Percentiles rank a stretch among this genome's conserved stretches.
phyloP scores from a whole-genome alignment of 1,140 invertebrate species.

The Drosophila lacertosa region DNA sequence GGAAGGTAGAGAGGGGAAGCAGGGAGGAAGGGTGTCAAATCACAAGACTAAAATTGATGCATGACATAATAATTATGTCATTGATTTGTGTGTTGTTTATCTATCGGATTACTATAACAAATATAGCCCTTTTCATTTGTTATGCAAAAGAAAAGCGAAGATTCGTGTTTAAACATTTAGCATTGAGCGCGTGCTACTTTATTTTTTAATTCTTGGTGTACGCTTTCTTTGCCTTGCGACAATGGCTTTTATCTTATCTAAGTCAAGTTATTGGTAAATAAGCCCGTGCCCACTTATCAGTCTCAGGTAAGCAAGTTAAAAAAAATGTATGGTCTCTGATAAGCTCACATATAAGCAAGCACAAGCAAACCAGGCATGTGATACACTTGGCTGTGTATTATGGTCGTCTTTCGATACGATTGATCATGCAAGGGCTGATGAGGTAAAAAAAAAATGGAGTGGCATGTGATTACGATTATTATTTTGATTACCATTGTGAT shows the following conservation, averaged over 20 bases:
- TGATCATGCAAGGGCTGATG: conserved; percentile 56
- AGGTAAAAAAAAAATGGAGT: conserved; percentile 15
- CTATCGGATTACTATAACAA: neutral
- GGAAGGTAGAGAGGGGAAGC: neutral
- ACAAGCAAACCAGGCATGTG: conserved; percentile 62
- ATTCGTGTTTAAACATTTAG: conserved; percentile 22
- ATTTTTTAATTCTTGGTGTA: conserved; percentile 26
- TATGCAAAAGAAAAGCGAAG: neutral
- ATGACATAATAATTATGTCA: conserved; percentile 74
- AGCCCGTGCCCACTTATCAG: conserved; percentile 67
- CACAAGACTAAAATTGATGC: conserved; percentile 62
- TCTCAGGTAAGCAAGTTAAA: conserved; percentile 35
- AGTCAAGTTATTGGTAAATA: conserved; percentile 74
- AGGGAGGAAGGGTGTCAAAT: conserved; percentile 28
- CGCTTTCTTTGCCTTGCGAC: conserved; percentile 26
- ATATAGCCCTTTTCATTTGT: conserved; percentile 5
- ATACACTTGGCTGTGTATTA: conserved; percentile 23
- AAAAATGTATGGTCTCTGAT: conserved; percentile 53
- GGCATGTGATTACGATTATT: conserved; percentile 71
- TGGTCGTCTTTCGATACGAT: conserved; percentile 29
- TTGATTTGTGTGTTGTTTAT: conserved; percentile 36
- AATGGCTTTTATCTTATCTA: conserved; percentile 61
- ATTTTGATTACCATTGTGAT: conserved; percentile 20
- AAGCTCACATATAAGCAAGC: conserved; percentile 41
- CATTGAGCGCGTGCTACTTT: conserved; percentile 57